Evolutionary conservation across 2,797 vertebrate genomes (phyloP).

Genomic region (Heteromormyrus szaboi): DNA sequence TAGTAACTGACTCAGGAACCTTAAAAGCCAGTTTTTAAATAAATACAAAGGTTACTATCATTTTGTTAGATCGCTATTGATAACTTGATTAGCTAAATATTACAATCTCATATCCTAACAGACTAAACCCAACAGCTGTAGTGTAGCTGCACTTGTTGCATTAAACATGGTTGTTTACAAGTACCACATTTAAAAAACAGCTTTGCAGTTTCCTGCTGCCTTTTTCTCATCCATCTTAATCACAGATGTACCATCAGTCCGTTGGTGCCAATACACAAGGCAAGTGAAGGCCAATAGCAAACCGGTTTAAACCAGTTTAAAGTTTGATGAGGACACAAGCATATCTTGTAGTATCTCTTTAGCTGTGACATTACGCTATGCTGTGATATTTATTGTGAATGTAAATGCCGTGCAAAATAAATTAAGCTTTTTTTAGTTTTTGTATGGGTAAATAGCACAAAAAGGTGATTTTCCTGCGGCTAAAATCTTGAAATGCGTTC

Average conservation of each 20-base stretch:
- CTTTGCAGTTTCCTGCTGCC: background rate
- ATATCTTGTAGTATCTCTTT: background rate
- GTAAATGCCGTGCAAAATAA: background rate
- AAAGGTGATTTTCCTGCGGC: background rate
- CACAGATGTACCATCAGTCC: conserved; percentile 39
- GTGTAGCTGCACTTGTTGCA: conserved; percentile 45
- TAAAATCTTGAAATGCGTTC: background rate
- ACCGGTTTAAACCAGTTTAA: background rate
- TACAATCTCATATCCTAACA: conserved; percentile 42
- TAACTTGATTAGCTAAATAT: conserved; percentile 53
- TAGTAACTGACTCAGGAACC: conserved; percentile 37
- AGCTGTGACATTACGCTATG: background rate
- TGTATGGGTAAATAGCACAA: background rate
- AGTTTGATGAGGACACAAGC: background rate
- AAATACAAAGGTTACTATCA: conserved; percentile 45
- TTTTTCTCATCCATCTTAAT: conserved; percentile 27
- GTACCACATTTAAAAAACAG: conserved; percentile 7
- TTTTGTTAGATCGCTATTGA: conserved; percentile 60
- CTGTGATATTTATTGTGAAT: background rate
- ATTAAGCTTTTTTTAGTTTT: background rate
- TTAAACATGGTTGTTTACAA: conserved; percentile 24
- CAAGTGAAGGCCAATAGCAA: background rate
- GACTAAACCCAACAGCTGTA: conserved; percentile 28
- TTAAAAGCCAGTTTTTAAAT: conserved; percentile 47
- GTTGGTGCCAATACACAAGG: conserved; percentile 39